These are phyloP conservation scores for Scylla paramamosain DNA, from an alignment of 1,140 invertebrate species.

Conservation along the genomic window DNA sequence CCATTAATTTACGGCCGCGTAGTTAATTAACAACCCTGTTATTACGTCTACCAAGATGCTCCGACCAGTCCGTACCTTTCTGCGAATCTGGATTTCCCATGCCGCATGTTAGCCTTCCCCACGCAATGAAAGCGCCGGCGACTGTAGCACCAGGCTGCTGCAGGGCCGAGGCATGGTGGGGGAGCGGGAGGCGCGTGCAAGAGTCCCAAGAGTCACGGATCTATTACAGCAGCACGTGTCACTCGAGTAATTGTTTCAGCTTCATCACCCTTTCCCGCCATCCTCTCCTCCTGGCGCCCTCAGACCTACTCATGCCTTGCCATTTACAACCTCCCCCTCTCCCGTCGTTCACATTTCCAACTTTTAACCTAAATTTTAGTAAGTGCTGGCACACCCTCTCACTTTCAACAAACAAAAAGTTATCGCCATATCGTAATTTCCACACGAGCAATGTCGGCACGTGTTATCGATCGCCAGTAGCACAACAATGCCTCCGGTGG, in stretches of 20 bases:
- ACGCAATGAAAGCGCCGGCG: neutral
- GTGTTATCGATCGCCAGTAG: slow-evolving; percentile 49
- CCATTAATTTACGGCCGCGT: neutral
- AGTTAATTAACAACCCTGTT: slow-evolving; percentile 9
- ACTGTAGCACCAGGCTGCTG: neutral
- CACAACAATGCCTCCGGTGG: slow-evolving; percentile 64
- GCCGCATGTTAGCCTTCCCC: neutral
- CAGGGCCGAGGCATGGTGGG: neutral
- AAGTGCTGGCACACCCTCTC: neutral
- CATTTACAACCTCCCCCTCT: neutral
- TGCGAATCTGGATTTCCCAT: neutral
- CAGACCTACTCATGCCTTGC: neutral
- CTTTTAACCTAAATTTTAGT: neutral
- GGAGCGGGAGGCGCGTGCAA: neutral
- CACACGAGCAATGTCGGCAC: neutral
- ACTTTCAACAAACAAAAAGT: neutral
- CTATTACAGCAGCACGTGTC: slow-evolving; percentile 29
- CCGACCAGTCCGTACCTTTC: neutral
- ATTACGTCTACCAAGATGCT: neutral
- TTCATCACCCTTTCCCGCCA: neutral
- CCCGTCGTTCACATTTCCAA: neutral
- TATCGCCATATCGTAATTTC: slow-evolving; percentile 27
- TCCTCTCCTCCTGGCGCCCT: neutral
- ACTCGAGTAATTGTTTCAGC: slow-evolving; percentile 27
- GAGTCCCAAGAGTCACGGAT: neutral